Base-by-base conservation (phyloP, 2,113 vertebrate genomes). In the Chionis minor region DNA sequence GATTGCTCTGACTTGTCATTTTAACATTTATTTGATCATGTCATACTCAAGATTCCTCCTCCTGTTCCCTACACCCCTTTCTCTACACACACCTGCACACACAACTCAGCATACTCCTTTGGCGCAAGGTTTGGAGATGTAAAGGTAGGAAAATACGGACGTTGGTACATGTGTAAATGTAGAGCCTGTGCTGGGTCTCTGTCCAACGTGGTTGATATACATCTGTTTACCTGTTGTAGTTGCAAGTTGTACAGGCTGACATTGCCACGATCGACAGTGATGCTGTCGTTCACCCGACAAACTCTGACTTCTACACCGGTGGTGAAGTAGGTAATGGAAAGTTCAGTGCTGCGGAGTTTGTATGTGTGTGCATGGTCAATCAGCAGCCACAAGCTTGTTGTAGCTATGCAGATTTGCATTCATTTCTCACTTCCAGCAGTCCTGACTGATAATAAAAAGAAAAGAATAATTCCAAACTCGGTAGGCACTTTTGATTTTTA, bases 171-270 rank as follows among this genome's bases (percentile, higher is more conserved):
- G 97, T 97, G 97, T 98, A 93, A 98, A 98, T 98, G 98, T 98
- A 98, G 97, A 97, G 96, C 98, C 98, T 98, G 97, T 98, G 97
- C 96, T 97, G 98, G 98, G 98, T 98, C 98, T 98, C 98, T 97
- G 97, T 98, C 98, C 98, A 98, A 98, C 98, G 97, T 98, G 98
- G 98, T 99, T 99, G 98, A 99, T 98, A 97, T 98, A 97, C 98
- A 98, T 99, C 98, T 99, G 98, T 99, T 99, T 99, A 99, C 98
- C 98, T 99, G 98, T 99, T 98, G 98, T 99, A 99, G 99, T 99
- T 99, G 98, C 99, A 99, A 99, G 99, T 99, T 99, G 99, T 99
- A 98, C 99, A 99, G 98, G 99, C 99, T 98, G 99, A 99, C 99
- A 99, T 99, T 99, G 99, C 99, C 99, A 98, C 98, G 97, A 99